phyloP scores from a whole-genome alignment of 2,888 invertebrate genomes.

The Encarsia formosa region DNA sequence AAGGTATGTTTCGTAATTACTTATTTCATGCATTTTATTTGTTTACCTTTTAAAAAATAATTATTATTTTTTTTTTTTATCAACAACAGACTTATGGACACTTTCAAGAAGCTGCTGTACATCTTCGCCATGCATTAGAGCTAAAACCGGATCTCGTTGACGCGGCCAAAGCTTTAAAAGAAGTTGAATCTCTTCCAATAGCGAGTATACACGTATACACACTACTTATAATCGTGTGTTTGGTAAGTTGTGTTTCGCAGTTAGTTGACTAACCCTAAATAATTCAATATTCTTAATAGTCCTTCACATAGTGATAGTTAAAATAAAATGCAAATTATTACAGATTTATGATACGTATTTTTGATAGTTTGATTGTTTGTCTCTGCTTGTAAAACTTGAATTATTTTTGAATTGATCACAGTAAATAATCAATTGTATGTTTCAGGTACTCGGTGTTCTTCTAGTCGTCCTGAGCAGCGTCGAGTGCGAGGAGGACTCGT shows the following conservation, averaged over 20 bases:
- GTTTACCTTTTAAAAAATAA: neutral
- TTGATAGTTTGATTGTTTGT: too few species aligned
- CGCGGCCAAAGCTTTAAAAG: constrained; percentile 72
- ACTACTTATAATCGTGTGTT: constrained; percentile 78
- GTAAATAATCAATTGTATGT: constrained; percentile 20
- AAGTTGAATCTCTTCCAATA: constrained; percentile 76
- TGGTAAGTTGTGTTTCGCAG: constrained; percentile 63
- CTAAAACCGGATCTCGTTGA: constrained; percentile 82
- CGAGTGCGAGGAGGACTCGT: constrained; percentile 46
- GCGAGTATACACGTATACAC: constrained; percentile 82
- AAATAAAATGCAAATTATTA: too few species aligned
- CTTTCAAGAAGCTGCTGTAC: constrained; percentile 80
- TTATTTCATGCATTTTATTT: neutral
- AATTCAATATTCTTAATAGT: too few species aligned
- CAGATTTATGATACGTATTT: too few species aligned
- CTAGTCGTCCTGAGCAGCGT: constrained; percentile 74
- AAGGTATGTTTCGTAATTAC: constrained; percentile 52
- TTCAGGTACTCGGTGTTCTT: constrained; percentile 76
- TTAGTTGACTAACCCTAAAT: too few species aligned
- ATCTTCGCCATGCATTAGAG: constrained; percentile 77
- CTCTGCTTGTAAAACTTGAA: too few species aligned
- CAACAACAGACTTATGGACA: constrained; percentile 78
- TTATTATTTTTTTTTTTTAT: constrained; percentile 2
- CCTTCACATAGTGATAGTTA: too few species aligned
- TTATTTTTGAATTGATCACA: too few species aligned